Percentiles rank a stretch among this genome's conserved stretches.
Evolutionary conservation across 64 coral and sea anemone species (phyloP).

Genomic region (Actinia equina): DNA sequence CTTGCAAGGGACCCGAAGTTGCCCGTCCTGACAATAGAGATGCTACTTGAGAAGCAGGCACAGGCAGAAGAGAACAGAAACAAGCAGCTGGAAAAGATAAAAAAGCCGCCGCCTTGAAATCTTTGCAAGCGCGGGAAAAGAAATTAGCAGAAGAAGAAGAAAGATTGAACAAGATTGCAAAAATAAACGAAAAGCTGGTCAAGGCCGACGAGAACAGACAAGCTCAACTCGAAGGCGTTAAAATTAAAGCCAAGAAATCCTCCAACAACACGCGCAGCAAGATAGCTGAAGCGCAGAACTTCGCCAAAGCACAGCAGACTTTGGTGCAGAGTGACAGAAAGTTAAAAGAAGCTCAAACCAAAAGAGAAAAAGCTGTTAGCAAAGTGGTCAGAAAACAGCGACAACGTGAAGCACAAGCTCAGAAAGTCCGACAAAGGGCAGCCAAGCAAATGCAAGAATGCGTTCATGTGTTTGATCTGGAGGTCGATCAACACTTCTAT

Average conservation of each 20-base stretch:
- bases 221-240: neutral
- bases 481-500: neutral
- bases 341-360: neutral
- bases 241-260: neutral
- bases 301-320: neutral
- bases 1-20: neutral
- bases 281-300: slow-evolving; percentile 1
- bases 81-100: too few relatives aligned
- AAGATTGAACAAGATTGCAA: neutral
- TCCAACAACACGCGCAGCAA: neutral
- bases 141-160: neutral
- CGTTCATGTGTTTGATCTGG: neutral
- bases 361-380: neutral
- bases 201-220: slow-evolving; percentile 1
- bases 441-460: neutral
- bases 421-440: neutral
- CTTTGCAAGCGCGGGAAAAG: neutral
- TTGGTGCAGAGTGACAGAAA: neutral
- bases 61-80: slow-evolving; percentile 1
- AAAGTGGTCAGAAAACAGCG: neutral
- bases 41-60: neutral
- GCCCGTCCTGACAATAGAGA: slow-evolving; percentile 7
- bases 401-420: neutral
- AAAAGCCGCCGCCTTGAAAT: too few relatives aligned
- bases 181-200: neutral